phyloP scores from a whole-genome alignment of 2,113 vertebrate species.

The Sarotherodon lohbergeri region DNA sequence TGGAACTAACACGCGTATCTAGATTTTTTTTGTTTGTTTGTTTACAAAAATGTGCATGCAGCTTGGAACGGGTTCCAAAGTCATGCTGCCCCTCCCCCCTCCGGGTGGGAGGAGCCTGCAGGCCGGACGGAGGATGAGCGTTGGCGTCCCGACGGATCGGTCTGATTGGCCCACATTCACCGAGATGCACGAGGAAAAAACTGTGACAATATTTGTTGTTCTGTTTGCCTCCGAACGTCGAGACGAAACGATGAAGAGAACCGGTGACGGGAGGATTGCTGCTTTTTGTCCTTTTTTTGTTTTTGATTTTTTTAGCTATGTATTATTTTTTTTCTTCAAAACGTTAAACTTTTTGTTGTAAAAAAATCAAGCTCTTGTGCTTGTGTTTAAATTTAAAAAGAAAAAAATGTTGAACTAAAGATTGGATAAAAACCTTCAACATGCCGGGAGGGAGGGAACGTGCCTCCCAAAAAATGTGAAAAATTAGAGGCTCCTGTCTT shows the following conservation, averaged over 20 bases:
- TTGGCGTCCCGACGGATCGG: constrained; percentile 66
- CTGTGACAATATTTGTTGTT: constrained; percentile 37
- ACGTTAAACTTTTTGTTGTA: constrained; percentile 82
- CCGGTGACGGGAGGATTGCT: constrained; percentile 37
- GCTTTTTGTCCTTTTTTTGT: constrained; percentile 32
- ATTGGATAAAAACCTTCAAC: constrained; percentile 72
- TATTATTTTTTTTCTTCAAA: constrained; percentile 58
- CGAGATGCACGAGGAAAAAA: constrained; percentile 78
- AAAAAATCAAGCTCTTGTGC: constrained; percentile 94
- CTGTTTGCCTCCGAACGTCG: constrained; percentile 18
- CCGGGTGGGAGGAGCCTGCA: constrained; percentile 76
- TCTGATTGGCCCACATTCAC: constrained; percentile 66
- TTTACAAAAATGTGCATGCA: constrained; percentile 96
- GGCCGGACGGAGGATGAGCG: constrained; percentile 73
- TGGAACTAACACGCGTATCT: constrained; percentile 92
- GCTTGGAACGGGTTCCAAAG: constrained; percentile 86
- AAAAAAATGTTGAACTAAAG: constrained; percentile 71
- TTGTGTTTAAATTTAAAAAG: constrained; percentile 81
- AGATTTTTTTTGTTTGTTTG: constrained; percentile 77
- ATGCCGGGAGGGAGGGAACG: constrained; percentile 72
- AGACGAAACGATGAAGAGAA: constrained; percentile 68
- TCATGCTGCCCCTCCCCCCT: constrained; percentile 80
- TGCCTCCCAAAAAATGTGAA: constrained; percentile 73
- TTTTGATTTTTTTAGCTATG: constrained; percentile 54
- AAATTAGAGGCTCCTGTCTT: constrained; percentile 68